Evolutionary conservation across 2,113 vertebrate genomes (phyloP).

Genomic region (Periophthalmus modestus): DNA sequence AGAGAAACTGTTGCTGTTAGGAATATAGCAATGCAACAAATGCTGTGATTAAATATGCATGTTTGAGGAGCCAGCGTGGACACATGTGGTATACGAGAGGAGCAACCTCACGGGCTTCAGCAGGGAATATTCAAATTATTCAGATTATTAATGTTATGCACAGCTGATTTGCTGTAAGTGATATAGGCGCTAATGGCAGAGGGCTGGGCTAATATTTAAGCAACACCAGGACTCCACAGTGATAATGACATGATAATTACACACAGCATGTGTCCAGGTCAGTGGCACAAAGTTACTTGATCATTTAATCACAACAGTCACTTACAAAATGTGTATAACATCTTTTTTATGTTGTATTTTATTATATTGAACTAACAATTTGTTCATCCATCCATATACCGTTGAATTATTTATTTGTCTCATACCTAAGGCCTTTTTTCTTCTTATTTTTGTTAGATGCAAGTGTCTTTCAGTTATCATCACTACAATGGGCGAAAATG

Average conservation of each 20-base stretch:
- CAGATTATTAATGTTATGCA: no score
- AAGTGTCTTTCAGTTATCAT: no score
- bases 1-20: conserved; percentile 33
- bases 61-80: conserved; percentile 20
- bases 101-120: conserved; percentile 27
- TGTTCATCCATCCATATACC: neutral
- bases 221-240: conserved; percentile 29
- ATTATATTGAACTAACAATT: neutral
- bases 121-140: no score
- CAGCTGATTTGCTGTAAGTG: conserved; percentile 64
- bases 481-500: neutral
- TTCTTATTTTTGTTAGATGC: no score
- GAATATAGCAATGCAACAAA: conserved; percentile 19
- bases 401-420: no score
- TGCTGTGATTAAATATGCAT: conserved; percentile 31
- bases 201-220: conserved; percentile 63
- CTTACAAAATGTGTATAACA: neutral
- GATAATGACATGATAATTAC: conserved; percentile 24
- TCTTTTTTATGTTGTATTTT: neutral
- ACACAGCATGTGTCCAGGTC: conserved; percentile 29
- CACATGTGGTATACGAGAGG: conserved; percentile 14
- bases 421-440: no score
- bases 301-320: no score
- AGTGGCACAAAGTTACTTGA: neutral
- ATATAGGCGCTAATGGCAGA: conserved; percentile 28